Evolutionary conservation across 2,113 vertebrate genomes (phyloP).

Genomic region (Synchiropus splendidus): DNA sequence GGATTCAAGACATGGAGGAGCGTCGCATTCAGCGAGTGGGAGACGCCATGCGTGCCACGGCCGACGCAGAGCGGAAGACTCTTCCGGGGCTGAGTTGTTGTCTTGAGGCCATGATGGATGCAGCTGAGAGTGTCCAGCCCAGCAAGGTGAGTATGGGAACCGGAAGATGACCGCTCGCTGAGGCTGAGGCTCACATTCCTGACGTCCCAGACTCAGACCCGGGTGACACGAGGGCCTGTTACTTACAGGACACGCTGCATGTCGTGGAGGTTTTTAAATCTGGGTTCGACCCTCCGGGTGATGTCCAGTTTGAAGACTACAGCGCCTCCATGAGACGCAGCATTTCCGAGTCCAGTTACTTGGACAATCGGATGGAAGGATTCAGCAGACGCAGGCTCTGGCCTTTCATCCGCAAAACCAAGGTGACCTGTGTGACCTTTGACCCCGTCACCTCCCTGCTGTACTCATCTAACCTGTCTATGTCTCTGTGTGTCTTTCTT

Average conservation of each 20-base stretch:
- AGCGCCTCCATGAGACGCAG: conserved; percentile 84
- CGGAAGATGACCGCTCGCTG: no score
- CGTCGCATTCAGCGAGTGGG: conserved; percentile 75
- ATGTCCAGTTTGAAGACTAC: conserved; percentile 89
- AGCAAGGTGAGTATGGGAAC: conserved; percentile 81
- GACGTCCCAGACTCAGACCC: no score
- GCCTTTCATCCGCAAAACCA: conserved; percentile 96
- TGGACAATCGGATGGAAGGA: conserved; percentile 75
- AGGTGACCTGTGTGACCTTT: conserved; percentile 57
- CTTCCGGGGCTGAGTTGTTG: conserved; percentile 83
- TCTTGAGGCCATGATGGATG: conserved; percentile 84
- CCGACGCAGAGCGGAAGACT: conserved; percentile 81
- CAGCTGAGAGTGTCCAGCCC: conserved; percentile 78
- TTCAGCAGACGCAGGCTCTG: conserved; percentile 78
- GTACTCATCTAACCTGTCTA: not conserved
- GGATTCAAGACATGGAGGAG: conserved; percentile 96
- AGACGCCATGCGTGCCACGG: conserved; percentile 79
- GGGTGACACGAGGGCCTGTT: not conserved
- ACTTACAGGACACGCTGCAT: conserved; percentile 78
- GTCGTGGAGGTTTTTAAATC: conserved; percentile 90
- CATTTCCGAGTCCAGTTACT: conserved; percentile 85
- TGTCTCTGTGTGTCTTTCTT: no score
- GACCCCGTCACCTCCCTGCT: not conserved
- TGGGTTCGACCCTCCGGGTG: conserved; percentile 87
- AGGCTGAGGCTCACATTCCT: no score